Conservation (phyloP, 2,888 invertebrate genomes). For the Coecobrya sp. region DNA sequence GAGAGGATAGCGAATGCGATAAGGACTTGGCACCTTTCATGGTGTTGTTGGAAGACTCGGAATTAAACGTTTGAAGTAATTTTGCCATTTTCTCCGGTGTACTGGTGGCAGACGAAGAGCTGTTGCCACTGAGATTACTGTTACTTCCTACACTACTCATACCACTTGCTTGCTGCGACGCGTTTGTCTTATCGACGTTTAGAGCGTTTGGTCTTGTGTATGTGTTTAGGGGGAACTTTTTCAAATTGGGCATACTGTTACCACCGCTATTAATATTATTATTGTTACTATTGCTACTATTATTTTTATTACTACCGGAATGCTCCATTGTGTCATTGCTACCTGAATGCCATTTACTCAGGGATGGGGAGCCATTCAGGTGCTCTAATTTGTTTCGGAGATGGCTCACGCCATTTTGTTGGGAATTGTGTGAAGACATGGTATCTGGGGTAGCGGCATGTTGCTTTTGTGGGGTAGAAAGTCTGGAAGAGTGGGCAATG, state of each 20-base stretch:
- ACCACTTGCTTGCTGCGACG: not conserved
- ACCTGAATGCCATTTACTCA: slow-evolving; percentile 66
- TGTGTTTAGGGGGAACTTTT: slow-evolving; percentile 92
- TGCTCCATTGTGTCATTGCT: slow-evolving; percentile 39
- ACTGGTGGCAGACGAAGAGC: slow-evolving; percentile 75
- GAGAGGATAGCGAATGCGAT: slow-evolving; percentile 84
- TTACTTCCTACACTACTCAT: slow-evolving; percentile 48
- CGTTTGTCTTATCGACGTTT: slow-evolving; percentile 73
- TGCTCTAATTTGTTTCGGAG: slow-evolving; percentile 82
- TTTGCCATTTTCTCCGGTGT: slow-evolving; percentile 75
- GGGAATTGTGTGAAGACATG: too few species aligned
- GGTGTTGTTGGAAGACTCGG: slow-evolving; percentile 66
- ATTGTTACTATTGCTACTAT: slow-evolving; percentile 78
- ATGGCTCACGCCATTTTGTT: slow-evolving; percentile 81
- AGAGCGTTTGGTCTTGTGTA: slow-evolving; percentile 89
- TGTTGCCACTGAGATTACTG: slow-evolving; percentile 54
- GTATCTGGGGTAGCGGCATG: slow-evolving; percentile 70
- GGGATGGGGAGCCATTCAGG: slow-evolving; percentile 71
- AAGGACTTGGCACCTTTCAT: slow-evolving; percentile 78
- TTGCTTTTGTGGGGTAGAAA: slow-evolving; percentile 92
- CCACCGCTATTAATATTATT: slow-evolving; percentile 5
- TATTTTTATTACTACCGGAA: slow-evolving; percentile 67
- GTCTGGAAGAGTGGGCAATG: slow-evolving; percentile 93
- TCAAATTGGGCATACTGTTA: slow-evolving; percentile 87
- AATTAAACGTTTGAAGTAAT: slow-evolving; percentile 86